Conservation (phyloP, 1,140 invertebrate genomes). For the Drosophila hydei region DNA sequence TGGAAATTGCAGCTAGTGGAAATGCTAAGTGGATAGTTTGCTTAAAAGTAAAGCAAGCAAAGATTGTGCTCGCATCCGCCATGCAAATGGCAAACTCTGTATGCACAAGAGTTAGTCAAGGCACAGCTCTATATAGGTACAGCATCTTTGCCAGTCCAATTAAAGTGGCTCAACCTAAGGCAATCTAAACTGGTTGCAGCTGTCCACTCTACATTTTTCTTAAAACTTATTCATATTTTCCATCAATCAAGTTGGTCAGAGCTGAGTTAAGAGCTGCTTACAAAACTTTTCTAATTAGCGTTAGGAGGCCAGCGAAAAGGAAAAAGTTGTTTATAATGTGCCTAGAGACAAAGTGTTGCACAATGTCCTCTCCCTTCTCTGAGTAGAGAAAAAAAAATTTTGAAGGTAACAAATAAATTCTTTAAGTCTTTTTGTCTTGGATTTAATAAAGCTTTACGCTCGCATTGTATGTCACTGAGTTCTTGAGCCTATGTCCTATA, state of each 20-base stretch:
- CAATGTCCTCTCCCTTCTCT: not conserved
- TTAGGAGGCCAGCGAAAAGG: not conserved
- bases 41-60: not conserved
- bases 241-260: slow-evolving; percentile 34
- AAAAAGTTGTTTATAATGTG: slow-evolving; percentile 20
- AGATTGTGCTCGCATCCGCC: slow-evolving; percentile 3
- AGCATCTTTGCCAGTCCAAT: slow-evolving; percentile 1
- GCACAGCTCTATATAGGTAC: not conserved
- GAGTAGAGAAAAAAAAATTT: slow-evolving; percentile 6
- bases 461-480: slow-evolving; percentile 21
- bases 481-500: not conserved
- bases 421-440: slow-evolving; percentile 1
- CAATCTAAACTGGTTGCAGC: slow-evolving; percentile 23
- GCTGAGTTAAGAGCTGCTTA: slow-evolving; percentile 13
- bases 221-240: slow-evolving; percentile 13
- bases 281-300: slow-evolving; percentile 45
- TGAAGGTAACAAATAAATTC: slow-evolving; percentile 4
- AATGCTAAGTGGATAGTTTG: slow-evolving; percentile 31
- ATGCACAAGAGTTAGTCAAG: not conserved
- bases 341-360: not conserved
- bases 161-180: not conserved
- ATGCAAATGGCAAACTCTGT: not conserved
- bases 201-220: slow-evolving; percentile 1
- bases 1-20: slow-evolving; percentile 35
- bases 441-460: slow-evolving; percentile 42